Evolutionary conservation across 2,888 invertebrate species (phyloP).

Genomic region (Cerceris rybyensis): DNA sequence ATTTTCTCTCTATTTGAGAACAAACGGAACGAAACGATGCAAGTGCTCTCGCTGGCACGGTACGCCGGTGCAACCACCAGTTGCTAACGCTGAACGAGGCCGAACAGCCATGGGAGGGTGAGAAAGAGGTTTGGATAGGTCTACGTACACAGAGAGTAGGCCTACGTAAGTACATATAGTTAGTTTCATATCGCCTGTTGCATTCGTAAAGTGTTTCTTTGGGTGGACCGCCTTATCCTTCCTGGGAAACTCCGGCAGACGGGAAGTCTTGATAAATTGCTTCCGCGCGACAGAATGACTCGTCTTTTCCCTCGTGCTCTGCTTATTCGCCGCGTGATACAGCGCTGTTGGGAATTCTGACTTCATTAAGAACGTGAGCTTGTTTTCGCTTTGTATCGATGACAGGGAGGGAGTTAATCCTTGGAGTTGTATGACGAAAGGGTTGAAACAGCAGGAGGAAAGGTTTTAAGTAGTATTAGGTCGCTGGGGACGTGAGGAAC

Average conservation of each 20-base stretch:
- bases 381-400: background rate
- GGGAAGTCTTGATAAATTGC: constrained; percentile 71
- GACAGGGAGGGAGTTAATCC: background rate
- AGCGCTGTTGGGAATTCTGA: constrained; percentile 23
- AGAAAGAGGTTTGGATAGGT: constrained; percentile 60
- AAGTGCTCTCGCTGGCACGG: constrained; percentile 77
- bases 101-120: constrained; percentile 50
- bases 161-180: constrained; percentile 78
- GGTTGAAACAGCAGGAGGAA: too few relatives aligned
- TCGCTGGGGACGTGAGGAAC: too few relatives aligned
- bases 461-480: too few relatives aligned
- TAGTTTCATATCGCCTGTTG: constrained; percentile 80
- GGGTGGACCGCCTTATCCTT: constrained; percentile 65
- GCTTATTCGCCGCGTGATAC: constrained; percentile 30
- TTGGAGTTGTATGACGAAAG: too few relatives aligned
- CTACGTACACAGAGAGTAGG: constrained; percentile 70
- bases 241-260: constrained; percentile 34
- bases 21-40: constrained; percentile 79
- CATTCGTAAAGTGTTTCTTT: constrained; percentile 76
- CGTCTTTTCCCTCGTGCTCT: constrained; percentile 58
- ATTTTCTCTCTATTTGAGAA: constrained; percentile 81
- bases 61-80: constrained; percentile 82
- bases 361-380: constrained; percentile 4
- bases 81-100: constrained; percentile 76
- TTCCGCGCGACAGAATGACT: constrained; percentile 69